Evolutionary conservation across 2,888 invertebrate species (phyloP).

Genomic region (Brachylomia viminalis): DNA sequence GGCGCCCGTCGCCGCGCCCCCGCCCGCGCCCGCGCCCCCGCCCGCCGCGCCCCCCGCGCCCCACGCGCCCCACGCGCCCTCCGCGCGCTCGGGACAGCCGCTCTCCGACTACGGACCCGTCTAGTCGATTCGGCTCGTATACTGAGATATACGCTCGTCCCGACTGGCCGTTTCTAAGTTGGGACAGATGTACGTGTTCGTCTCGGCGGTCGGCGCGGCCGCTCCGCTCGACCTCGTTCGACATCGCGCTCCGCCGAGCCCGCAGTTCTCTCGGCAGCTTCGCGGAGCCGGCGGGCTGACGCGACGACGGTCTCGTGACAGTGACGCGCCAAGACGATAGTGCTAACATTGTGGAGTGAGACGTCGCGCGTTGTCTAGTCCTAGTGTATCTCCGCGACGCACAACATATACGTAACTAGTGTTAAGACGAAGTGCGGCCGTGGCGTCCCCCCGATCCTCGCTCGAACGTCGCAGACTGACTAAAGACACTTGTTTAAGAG

Average conservation of each 20-base stretch:
- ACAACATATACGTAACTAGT: slow-evolving; percentile 88
- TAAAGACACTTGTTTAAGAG: slow-evolving; percentile 22
- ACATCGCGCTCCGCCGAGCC: slow-evolving; percentile 3
- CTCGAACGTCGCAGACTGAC: slow-evolving; percentile 37
- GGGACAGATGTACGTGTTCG: not conserved
- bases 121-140: slow-evolving; percentile 61
- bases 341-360: slow-evolving; percentile 60
- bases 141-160: not conserved
- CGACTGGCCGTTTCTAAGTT: not conserved
- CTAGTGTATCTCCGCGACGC: slow-evolving; percentile 80
- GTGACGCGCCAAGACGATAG: slow-evolving; percentile 60
- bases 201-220: not conserved
- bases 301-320: slow-evolving; percentile 49
- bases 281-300: slow-evolving; percentile 16
- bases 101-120: slow-evolving; percentile 88
- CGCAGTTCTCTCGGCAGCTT: not conserved
- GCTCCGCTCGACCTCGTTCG: not conserved
- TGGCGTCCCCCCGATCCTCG: slow-evolving; percentile 49
- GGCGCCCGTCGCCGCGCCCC: slow-evolving; percentile 77
- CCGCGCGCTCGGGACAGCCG: slow-evolving; percentile 84
- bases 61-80: slow-evolving; percentile 69
- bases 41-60: slow-evolving; percentile 77
- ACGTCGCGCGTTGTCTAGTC: slow-evolving; percentile 84
- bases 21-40: slow-evolving; percentile 62
- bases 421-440: slow-evolving; percentile 71